A percentile compares a stretch with the other conserved stretches of the same genome.
These are phyloP conservation scores for Eurois occulta DNA, from an alignment of 2,888 invertebrate genomes.

Conservation along the genomic window DNA sequence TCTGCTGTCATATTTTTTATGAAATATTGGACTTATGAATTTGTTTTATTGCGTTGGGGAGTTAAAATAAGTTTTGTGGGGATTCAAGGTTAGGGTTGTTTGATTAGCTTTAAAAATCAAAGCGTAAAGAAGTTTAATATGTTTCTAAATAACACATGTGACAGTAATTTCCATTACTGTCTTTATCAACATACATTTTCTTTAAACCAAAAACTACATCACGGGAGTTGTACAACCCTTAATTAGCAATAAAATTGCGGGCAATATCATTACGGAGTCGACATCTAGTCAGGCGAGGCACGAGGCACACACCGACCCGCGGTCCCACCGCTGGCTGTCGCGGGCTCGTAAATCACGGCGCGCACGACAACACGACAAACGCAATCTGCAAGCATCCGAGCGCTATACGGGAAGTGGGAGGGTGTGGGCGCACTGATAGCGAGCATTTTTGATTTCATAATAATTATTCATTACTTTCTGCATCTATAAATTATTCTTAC, in stretches of 20 bases:
- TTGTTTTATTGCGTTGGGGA: conserved; percentile 40
- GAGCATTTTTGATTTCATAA: background rate
- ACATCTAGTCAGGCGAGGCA: conserved; percentile 57
- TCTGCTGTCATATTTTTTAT: conserved; percentile 43
- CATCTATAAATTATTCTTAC: no score
- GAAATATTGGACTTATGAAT: conserved; percentile 40
- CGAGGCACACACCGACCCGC: conserved; percentile 39
- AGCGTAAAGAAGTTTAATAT: background rate
- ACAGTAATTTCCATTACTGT: background rate
- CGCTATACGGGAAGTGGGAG: conserved; percentile 41
- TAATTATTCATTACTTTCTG: background rate
- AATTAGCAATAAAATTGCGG: conserved; percentile 55
- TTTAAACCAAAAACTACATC: background rate
- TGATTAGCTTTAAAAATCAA: conserved; percentile 3
- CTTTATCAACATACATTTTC: background rate
- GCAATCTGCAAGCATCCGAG: conserved; percentile 63
- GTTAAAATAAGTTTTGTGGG: conserved; percentile 2
- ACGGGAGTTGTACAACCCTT: conserved; percentile 16
- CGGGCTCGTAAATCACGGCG: conserved; percentile 70
- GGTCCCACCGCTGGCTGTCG: conserved; percentile 55
- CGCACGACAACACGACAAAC: conserved; percentile 67
- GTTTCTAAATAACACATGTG: background rate
- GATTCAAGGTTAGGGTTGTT: conserved; percentile 47
- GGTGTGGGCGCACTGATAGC: conserved; percentile 34
- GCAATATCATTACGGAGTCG: conserved; percentile 50